These are phyloP conservation scores for Cathartes aura DNA, from an alignment of 2,113 vertebrate species.

Conservation along the genomic window DNA sequence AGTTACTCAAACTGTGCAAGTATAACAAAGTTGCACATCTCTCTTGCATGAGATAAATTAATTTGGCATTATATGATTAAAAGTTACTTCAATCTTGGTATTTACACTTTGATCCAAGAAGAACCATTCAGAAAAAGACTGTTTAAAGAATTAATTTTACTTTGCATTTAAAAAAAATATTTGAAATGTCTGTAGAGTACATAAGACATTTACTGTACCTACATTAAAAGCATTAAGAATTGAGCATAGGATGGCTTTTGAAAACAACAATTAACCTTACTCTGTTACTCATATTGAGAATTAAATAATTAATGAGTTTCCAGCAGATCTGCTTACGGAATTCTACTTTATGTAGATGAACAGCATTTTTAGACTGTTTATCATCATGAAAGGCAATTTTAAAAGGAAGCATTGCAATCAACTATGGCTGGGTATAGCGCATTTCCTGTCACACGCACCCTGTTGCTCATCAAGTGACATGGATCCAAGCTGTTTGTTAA, in stretches of 20 bases:
- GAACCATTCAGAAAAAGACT: background rate
- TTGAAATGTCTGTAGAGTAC: background rate
- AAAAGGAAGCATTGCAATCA: conserved; percentile 61
- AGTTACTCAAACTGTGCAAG: background rate
- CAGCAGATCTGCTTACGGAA: conserved; percentile 46
- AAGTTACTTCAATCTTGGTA: background rate
- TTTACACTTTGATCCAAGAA: background rate
- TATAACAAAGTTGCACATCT: background rate
- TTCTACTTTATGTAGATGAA: conserved; percentile 44
- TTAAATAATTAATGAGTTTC: conserved; percentile 26
- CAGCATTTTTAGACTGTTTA: conserved; percentile 56
- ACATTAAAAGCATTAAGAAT: background rate
- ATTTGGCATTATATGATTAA: background rate
- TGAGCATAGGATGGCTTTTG: background rate
- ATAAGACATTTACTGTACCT: background rate
- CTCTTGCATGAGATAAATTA: background rate
- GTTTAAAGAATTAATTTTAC: background rate
- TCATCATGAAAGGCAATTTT: conserved; percentile 53
- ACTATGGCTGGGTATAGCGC: conserved; percentile 71
- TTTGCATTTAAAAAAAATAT: background rate
- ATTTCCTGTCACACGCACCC: conserved; percentile 89
- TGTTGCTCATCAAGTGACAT: conserved; percentile 97
- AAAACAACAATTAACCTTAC: conserved; percentile 26
- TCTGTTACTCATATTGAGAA: background rate
- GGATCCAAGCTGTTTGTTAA: conserved; percentile 99